phyloP scores from a whole-genome alignment of 2,797 vertebrate genomes.

The Rousettus madagascariensis region DNA sequence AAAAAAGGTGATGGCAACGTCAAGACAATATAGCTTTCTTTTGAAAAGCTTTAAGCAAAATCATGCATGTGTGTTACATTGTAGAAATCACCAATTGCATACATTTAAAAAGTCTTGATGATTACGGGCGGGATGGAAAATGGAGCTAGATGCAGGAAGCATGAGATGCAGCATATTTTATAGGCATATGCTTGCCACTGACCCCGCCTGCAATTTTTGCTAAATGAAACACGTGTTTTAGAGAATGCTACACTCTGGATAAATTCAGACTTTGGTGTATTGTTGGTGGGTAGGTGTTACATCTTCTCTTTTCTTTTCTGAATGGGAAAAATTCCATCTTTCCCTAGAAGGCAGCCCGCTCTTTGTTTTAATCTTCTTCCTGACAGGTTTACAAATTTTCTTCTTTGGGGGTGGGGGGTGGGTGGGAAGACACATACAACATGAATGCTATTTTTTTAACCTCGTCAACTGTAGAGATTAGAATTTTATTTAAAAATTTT shows the following conservation, averaged over 20 bases:
- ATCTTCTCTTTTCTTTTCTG: background rate
- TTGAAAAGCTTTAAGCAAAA: conserved; percentile 43
- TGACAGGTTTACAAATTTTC: background rate
- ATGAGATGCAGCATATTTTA: background rate
- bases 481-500: background rate
- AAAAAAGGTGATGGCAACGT: conserved; percentile 66
- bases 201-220: conserved; percentile 39
- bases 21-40: conserved; percentile 52
- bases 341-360: conserved; percentile 58
- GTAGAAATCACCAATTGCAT: background rate
- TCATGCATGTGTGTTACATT: background rate
- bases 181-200: conserved; percentile 28
- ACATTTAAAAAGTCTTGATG: background rate
- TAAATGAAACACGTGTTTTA: conserved; percentile 37
- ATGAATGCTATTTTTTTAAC: background rate
- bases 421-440: background rate
- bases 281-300: conserved; percentile 8
- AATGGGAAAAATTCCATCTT: conserved; percentile 46
- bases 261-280: conserved; percentile 18
- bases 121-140: background rate
- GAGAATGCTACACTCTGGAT: conserved; percentile 50
- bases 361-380: conserved; percentile 62
- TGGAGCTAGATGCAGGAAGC: background rate
- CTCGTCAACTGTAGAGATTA: background rate
- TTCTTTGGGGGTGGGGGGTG: background rate